These are phyloP conservation scores for Tetragnatha versicolor DNA, from an alignment of 1,140 invertebrate genomes.

Conservation along the genomic window DNA sequence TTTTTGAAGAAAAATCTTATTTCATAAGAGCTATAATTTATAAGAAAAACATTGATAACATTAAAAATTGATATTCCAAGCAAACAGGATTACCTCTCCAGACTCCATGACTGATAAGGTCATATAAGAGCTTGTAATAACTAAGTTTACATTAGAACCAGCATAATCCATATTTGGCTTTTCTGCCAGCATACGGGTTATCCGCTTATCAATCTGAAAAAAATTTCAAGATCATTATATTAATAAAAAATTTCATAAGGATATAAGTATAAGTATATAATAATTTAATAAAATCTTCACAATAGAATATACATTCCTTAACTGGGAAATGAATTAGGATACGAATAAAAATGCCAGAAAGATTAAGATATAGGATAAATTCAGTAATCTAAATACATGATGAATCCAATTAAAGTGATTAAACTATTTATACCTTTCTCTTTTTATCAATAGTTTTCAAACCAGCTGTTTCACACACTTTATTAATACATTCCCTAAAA, in stretches of 20 bases:
- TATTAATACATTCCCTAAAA: constrained; percentile 93
- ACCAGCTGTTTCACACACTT: constrained; percentile 93
- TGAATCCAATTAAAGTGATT: too few species aligned
- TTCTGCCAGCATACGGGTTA: constrained; percentile 82
- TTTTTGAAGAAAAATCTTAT: too few species aligned
- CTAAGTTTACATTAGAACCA: constrained; percentile 89
- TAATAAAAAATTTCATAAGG: too few species aligned
- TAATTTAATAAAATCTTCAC: too few species aligned
- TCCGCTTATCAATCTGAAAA: constrained; percentile 76
- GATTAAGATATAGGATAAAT: too few species aligned
- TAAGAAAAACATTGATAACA: not conserved
- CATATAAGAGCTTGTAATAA: constrained; percentile 88
- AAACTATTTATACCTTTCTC: constrained; percentile 69
- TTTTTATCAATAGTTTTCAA: constrained; percentile 88
- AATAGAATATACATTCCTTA: too few species aligned
- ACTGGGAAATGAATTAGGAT: too few species aligned
- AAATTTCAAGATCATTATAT: too few species aligned
- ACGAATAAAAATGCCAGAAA: too few species aligned
- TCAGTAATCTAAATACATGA: too few species aligned
- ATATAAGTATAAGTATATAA: too few species aligned
- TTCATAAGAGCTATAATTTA: too few species aligned
- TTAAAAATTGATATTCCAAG: not conserved
- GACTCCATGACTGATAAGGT: constrained; percentile 84
- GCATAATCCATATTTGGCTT: constrained; percentile 88
- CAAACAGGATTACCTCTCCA: constrained; percentile 64